Percentiles rank a stretch among this genome's conserved stretches.
These are phyloP conservation scores for Ypsolopha scabrella DNA, from an alignment of 2,888 invertebrate genomes.

Conservation along the genomic window DNA sequence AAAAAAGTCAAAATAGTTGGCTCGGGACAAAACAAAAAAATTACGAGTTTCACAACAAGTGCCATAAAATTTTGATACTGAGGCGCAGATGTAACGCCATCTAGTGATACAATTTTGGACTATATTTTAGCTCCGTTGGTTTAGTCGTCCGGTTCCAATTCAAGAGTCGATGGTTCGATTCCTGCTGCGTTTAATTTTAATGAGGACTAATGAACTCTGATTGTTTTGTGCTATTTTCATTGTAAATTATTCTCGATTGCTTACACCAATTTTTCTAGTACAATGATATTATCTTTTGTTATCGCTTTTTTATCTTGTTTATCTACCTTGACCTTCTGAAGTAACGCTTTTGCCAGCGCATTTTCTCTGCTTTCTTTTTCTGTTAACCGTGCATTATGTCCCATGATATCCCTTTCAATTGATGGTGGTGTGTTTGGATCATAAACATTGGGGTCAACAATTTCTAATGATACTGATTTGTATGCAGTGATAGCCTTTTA, in stretches of 20 bases:
- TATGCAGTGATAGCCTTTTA: constrained; percentile 21
- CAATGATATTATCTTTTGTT: constrained; percentile 25
- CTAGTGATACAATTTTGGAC: too few species aligned
- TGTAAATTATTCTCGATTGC: neutral
- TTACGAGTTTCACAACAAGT: too few species aligned
- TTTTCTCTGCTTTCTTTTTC: neutral
- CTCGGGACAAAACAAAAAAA: too few species aligned
- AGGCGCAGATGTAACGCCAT: too few species aligned
- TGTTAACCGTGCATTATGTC: neutral
- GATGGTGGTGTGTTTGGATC: constrained; percentile 7
- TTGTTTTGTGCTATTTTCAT: neutral
- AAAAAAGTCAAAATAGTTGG: too few species aligned
- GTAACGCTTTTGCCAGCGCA: neutral
- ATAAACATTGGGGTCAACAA: constrained; percentile 28
- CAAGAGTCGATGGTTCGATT: too few species aligned
- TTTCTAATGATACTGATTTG: constrained; percentile 30
- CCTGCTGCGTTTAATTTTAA: too few species aligned
- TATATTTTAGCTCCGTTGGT: too few species aligned
- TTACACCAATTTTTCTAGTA: constrained; percentile 3
- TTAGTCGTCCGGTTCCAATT: too few species aligned
- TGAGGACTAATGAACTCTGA: constrained; percentile 17
- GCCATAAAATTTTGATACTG: too few species aligned
- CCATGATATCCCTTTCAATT: constrained; percentile 4
- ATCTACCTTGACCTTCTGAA: constrained; percentile 30
- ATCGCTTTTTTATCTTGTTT: constrained; percentile 24